Evolutionary conservation across 2,797 vertebrate genomes (phyloP).

Genomic region (Chiroxiphia lanceolata): DNA sequence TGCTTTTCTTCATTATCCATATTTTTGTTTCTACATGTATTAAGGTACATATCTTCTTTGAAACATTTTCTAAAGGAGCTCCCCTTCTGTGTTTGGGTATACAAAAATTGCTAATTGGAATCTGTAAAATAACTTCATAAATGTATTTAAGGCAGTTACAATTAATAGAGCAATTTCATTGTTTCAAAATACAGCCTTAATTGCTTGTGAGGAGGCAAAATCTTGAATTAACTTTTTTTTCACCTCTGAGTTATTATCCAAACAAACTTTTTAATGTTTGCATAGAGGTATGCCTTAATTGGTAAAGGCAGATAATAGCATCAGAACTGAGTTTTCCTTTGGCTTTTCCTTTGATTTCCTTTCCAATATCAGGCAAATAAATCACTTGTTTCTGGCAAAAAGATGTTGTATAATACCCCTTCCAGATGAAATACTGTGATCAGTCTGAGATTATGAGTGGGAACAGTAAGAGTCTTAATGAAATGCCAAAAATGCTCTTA

Average conservation of each 20-base stretch:
- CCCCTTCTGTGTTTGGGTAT: not conserved
- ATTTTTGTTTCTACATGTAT: not conserved
- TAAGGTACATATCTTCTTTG: not conserved
- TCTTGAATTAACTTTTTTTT: not conserved
- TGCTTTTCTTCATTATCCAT: not conserved
- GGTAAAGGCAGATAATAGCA: not conserved
- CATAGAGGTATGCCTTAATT: not conserved
- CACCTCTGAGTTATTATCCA: not conserved
- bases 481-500: not conserved
- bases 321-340: not conserved
- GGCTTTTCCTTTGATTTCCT: not conserved
- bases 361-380: not conserved
- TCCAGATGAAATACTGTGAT: not conserved
- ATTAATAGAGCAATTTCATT: not conserved
- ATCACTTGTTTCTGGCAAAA: not conserved
- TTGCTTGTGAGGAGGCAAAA: not conserved
- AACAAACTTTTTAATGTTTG: not conserved
- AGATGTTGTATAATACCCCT: not conserved
- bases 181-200: not conserved
- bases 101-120: not conserved
- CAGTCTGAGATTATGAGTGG: not conserved
- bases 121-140: not conserved
- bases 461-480: not conserved
- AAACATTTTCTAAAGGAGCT: not conserved
- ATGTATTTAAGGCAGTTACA: not conserved